Conservation (phyloP, 2,888 invertebrate genomes). For the Nemotelus pantherinus region DNA sequence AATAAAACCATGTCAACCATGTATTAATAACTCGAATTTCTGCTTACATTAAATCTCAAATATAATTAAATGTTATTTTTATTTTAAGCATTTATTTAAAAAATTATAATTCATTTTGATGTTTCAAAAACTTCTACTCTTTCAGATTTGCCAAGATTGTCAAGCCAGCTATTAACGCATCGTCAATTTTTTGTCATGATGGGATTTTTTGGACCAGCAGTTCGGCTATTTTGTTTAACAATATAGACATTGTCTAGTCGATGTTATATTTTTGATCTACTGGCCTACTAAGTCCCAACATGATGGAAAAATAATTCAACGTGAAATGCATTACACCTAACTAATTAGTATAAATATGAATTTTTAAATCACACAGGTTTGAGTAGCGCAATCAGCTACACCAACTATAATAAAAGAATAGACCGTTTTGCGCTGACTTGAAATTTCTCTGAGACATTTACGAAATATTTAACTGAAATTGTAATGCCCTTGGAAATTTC, state of each 20-base stretch:
- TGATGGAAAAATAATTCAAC: constrained; percentile 53
- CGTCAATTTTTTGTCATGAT: constrained; percentile 50
- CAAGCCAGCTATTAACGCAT: no score
- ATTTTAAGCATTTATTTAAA: background rate
- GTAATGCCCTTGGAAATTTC: constrained; percentile 61
- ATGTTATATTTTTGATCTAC: constrained; percentile 56
- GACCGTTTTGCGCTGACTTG: constrained; percentile 58
- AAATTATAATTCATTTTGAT: background rate
- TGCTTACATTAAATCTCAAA: no score
- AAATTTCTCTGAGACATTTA: constrained; percentile 58
- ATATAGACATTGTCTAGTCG: constrained; percentile 47
- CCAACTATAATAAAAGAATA: background rate
- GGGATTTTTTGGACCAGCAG: constrained; percentile 66
- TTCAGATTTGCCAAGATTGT: no score
- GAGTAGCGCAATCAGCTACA: background rate
- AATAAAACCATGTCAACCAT: no score
- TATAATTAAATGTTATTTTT: background rate
- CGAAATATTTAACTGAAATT: constrained; percentile 50
- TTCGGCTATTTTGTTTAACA: constrained; percentile 53
- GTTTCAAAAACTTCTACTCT: no score
- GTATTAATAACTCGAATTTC: no score
- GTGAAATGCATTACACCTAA: background rate
- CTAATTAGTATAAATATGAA: background rate
- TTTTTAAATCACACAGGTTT: background rate
- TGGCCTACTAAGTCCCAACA: constrained; percentile 66